Evolutionary conservation across 1,140 invertebrate species (phyloP).

Genomic region (Cherax destructor): DNA sequence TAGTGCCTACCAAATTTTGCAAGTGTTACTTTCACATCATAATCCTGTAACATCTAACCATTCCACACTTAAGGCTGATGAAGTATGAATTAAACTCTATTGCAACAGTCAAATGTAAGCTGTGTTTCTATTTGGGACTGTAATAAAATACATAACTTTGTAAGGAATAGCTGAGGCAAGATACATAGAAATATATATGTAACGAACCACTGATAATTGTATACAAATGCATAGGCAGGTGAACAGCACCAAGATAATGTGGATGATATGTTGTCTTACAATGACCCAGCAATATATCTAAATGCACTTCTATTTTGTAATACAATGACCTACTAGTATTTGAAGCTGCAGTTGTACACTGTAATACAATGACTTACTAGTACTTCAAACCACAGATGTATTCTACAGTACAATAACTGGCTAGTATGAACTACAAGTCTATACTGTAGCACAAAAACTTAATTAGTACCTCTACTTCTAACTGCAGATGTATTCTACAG

Average conservation of each 20-base stretch:
- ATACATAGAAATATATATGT: neutral
- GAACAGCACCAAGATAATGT: slow-evolving; percentile 22
- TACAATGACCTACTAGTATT: too few relatives aligned
- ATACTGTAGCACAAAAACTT: too few relatives aligned
- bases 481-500: too few relatives aligned
- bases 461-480: too few relatives aligned
- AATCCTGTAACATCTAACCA: neutral
- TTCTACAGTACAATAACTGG: too few relatives aligned
- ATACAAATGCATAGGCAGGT: slow-evolving; percentile 28
- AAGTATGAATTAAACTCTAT: neutral
- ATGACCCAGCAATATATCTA: neutral
- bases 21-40: neutral
- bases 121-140: neutral
- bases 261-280: slow-evolving; percentile 7
- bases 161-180: neutral
- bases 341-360: too few relatives aligned
- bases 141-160: neutral
- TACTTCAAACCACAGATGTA: too few relatives aligned
- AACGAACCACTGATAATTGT: neutral
- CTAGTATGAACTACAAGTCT: too few relatives aligned
- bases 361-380: too few relatives aligned
- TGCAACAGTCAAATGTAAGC: neutral
- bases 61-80: neutral
- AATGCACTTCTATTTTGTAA: neutral
- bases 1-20: neutral